Percentiles rank a stretch among this genome's conserved stretches.
Evolutionary conservation across 2,113 vertebrate species (phyloP).

Genomic region (Phasianus colchicus): DNA sequence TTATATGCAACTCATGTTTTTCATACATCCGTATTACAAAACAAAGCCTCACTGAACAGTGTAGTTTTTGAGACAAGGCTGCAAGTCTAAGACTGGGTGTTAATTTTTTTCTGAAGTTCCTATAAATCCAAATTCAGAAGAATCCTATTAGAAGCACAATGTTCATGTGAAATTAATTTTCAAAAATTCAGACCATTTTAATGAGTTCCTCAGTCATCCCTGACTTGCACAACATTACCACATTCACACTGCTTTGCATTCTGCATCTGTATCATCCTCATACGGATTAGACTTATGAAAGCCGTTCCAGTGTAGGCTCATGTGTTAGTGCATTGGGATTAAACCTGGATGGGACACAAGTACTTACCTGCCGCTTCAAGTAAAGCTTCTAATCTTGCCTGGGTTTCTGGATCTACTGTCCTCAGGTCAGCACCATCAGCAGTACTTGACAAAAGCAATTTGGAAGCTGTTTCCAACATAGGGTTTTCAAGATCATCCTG

Average conservation of each 20-base stretch:
- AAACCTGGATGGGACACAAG: neutral
- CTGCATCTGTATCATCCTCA: fast-evolving
- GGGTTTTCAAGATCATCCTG: conserved; percentile 99
- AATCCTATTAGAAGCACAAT: fast-evolving
- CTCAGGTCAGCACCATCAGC: conserved; percentile 96
- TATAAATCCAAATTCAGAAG: fast-evolving
- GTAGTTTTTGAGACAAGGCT: neutral
- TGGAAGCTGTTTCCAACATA: conserved; percentile 97
- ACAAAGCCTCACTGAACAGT: neutral
- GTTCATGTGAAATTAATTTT: fast-evolving
- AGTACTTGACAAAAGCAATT: conserved; percentile 94
- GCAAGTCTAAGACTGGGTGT: fast-evolving
- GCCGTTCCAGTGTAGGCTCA: fast-evolving
- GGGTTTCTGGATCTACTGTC: conserved; percentile 98
- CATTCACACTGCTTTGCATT: fast-evolving
- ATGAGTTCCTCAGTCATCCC: fast-evolving
- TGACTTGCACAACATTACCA: neutral
- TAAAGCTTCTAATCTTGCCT: conserved; percentile 95
- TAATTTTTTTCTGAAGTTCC: neutral
- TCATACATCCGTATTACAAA: neutral
- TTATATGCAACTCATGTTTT: neutral
- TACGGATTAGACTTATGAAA: conserved; percentile 3
- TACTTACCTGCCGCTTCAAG: conserved; percentile 96
- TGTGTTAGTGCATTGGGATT: neutral
- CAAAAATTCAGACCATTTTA: neutral